Conservation (phyloP, 2,113 vertebrate species). For the Sialia sialis region DNA sequence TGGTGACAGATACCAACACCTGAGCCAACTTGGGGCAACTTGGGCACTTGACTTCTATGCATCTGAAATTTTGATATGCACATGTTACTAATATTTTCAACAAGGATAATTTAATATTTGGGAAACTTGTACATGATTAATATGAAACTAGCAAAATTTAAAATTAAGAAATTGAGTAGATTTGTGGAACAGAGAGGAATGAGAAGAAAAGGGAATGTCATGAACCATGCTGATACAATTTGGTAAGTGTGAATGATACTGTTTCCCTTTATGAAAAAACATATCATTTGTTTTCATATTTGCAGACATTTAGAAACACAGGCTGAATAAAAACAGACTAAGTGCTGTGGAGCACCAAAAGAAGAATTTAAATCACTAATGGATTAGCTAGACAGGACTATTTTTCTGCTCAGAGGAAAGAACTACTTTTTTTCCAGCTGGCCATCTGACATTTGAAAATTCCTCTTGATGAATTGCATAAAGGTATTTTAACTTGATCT, state of each 20-base stretch:
- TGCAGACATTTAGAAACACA: background rate
- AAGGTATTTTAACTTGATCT: constrained; percentile 14
- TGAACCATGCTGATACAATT: background rate
- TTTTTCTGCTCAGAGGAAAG: background rate
- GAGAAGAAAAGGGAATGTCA: background rate
- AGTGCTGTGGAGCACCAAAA: background rate
- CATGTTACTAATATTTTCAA: background rate
- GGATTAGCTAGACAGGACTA: background rate
- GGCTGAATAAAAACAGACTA: background rate
- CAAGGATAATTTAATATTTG: background rate
- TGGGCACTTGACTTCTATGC: background rate
- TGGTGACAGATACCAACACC: background rate
- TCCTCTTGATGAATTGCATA: background rate
- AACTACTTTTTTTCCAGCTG: background rate
- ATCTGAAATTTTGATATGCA: background rate
- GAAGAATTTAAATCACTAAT: background rate
- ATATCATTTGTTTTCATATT: background rate
- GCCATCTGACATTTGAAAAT: constrained; percentile 1
- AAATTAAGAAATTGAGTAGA: background rate
- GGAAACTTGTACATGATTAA: background rate
- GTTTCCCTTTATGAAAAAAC: background rate
- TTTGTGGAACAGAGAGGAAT: background rate
- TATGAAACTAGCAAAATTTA: background rate
- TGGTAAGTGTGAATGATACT: background rate
- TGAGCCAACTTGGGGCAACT: background rate